Conservation (phyloP, 1,140 invertebrate genomes). For the Bacillus rossius region DNA sequence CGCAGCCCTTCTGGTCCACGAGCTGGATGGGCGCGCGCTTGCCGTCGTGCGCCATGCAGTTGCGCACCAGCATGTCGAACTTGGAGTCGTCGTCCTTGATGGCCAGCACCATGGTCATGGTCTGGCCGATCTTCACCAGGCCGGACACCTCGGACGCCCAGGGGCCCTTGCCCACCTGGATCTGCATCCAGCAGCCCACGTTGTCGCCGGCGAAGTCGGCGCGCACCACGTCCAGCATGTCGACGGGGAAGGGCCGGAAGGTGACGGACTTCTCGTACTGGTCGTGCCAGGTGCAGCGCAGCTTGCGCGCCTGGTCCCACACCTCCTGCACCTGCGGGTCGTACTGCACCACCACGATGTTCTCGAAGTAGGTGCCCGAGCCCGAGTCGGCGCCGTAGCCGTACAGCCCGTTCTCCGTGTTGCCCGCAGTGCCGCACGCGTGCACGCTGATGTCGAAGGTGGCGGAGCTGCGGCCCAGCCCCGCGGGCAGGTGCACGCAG, state of each 20-base stretch:
- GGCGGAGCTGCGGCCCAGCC: conserved; percentile 73
- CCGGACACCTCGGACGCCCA: conserved; percentile 94
- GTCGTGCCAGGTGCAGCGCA: conserved; percentile 93
- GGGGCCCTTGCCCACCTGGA: conserved; percentile 90
- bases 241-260: conserved; percentile 90
- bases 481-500: conserved; percentile 86
- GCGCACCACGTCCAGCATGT: conserved; percentile 90
- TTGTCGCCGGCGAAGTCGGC: conserved; percentile 94
- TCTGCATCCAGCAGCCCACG: conserved; percentile 93
- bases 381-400: conserved; percentile 77
- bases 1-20: conserved; percentile 89
- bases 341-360: conserved; percentile 91
- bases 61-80: conserved; percentile 92
- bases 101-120: conserved; percentile 95
- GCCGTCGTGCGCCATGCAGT: conserved; percentile 92
- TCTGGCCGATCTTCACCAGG: conserved; percentile 91
- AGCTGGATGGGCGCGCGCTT: conserved; percentile 92
- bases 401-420: conserved; percentile 81
- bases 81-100: conserved; percentile 95
- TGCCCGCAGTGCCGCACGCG: conserved; percentile 85
- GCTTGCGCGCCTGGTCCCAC: conserved; percentile 90
- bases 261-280: conserved; percentile 94
- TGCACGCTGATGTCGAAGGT: conserved; percentile 90
- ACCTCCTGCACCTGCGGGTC: conserved; percentile 94
- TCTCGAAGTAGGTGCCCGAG: conserved; percentile 90